Conservation (phyloP, 2,797 vertebrate species). For the Amblyraja radiata region DNA sequence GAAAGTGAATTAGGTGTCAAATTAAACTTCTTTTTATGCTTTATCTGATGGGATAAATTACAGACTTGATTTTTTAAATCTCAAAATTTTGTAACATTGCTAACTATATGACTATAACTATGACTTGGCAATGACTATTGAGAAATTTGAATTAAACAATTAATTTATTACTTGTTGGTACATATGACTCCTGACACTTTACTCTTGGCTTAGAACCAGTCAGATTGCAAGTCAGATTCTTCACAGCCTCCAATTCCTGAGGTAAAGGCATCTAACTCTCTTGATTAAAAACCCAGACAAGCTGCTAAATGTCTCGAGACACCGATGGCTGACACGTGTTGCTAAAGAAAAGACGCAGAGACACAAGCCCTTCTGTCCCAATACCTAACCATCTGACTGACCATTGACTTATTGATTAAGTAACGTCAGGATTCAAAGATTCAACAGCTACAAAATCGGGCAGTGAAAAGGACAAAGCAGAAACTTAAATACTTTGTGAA, state of each 20-base stretch:
- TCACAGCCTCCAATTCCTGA: not conserved
- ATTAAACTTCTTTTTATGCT: no score
- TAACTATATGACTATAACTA: no score
- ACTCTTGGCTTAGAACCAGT: not conserved
- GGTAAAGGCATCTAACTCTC: not conserved
- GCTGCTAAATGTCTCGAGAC: not conserved
- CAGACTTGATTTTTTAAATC: no score
- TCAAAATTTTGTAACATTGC: no score
- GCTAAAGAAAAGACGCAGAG: not conserved
- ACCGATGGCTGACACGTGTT: not conserved
- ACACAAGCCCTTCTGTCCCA: not conserved
- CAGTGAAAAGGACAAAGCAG: slow-evolving; percentile 11
- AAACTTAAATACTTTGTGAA: slow-evolving; percentile 22
- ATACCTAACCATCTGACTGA: not conserved
- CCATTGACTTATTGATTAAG: slow-evolving; percentile 6
- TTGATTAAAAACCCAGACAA: not conserved
- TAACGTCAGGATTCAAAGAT: not conserved
- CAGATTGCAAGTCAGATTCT: not conserved
- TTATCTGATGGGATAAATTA: no score
- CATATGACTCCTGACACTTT: no score
- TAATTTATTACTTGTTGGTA: not conserved
- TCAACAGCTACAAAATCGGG: not conserved
- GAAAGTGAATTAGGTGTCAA: no score
- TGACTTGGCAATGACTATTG: not conserved
- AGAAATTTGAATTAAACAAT: not conserved